A percentile compares a stretch with the other conserved stretches of the same genome.
These are phyloP conservation scores for Cnemophilus loriae DNA, from an alignment of 2,113 vertebrate genomes.

Conservation along the genomic window DNA sequence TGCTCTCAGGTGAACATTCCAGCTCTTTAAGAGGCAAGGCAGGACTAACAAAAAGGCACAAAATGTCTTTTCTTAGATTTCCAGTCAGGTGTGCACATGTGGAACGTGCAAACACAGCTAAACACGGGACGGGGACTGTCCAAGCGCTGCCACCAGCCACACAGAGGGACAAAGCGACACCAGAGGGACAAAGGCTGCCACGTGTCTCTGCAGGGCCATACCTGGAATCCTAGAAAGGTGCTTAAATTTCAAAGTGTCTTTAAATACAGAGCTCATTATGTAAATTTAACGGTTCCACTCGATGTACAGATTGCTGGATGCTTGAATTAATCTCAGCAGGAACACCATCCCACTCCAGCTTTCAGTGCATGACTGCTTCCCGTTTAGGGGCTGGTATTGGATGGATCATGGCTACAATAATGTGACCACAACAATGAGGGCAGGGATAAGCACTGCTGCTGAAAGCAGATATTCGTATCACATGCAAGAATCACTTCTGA, in stretches of 20 bases:
- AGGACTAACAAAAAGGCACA: neutral
- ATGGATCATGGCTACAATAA: neutral
- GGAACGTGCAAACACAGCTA: neutral
- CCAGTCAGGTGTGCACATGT: neutral
- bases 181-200: neutral
- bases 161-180: too few species aligned
- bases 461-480: neutral
- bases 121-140: neutral
- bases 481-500: neutral
- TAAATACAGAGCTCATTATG: neutral
- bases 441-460: neutral
- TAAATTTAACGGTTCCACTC: neutral
- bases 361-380: neutral
- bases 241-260: neutral
- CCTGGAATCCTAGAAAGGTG: neutral
- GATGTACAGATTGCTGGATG: neutral
- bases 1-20: neutral
- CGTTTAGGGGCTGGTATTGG: neutral
- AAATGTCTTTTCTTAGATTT: neutral
- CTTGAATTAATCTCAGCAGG: neutral
- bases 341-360: neutral
- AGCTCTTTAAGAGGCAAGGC: neutral
- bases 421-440: neutral
- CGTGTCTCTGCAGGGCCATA: accelerated
- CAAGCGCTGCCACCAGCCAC: neutral